Evolutionary conservation across 1,140 invertebrate species (phyloP).

Genomic region (Eueides isabella): DNA sequence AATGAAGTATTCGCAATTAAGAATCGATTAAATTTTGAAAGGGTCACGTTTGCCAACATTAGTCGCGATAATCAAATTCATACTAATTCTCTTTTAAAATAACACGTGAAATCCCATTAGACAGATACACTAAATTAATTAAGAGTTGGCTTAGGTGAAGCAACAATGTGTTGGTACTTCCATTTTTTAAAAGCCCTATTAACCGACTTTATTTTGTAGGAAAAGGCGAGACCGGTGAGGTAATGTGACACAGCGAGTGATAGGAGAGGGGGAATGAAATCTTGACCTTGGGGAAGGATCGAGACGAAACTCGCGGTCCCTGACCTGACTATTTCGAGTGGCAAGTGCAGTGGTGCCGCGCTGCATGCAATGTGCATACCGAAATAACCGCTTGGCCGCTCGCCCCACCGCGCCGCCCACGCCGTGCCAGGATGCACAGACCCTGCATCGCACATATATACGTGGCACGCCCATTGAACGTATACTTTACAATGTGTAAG

Average conservation of each 20-base stretch:
- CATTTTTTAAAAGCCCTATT: constrained; percentile 45
- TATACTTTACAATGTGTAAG: no score
- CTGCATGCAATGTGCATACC: constrained; percentile 81
- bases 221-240: constrained; percentile 52
- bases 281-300: constrained; percentile 81
- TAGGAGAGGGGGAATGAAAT: constrained; percentile 51
- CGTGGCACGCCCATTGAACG: constrained; percentile 61
- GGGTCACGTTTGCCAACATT: constrained; percentile 72
- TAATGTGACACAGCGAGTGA: constrained; percentile 54
- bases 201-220: constrained; percentile 48
- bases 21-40: constrained; percentile 69
- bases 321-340: constrained; percentile 82
- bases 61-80: constrained; percentile 50
- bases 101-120: not conserved
- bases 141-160: not conserved
- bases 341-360: constrained; percentile 74
- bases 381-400: constrained; percentile 73
- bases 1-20: constrained; percentile 78
- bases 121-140: not conserved
- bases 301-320: constrained; percentile 75
- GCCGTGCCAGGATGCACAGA: constrained; percentile 44
- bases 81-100: constrained; percentile 29
- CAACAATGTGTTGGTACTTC: not conserved
- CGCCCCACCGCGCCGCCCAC: constrained; percentile 51
- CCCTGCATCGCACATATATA: constrained; percentile 56